These are phyloP conservation scores for Ophraella communa DNA, from an alignment of 2,888 invertebrate genomes.

Conservation along the genomic window DNA sequence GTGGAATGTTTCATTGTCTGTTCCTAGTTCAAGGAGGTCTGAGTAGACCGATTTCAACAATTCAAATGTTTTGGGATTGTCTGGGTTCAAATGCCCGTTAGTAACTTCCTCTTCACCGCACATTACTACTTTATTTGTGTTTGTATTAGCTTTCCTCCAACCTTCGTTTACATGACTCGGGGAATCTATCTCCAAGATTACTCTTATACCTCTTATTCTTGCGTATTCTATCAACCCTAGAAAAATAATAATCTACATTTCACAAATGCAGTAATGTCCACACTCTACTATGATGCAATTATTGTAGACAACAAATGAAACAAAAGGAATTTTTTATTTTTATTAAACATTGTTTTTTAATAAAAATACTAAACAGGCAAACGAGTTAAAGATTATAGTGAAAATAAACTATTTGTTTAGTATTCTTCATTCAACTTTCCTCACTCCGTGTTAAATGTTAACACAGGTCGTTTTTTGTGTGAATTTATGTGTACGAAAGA, in stretches of 20 bases:
- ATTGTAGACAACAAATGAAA: no score
- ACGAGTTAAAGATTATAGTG: no score
- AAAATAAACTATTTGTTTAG: no score
- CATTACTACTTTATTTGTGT: conserved; percentile 66
- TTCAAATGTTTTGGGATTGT: conserved; percentile 73
- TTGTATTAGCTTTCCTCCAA: conserved; percentile 80
- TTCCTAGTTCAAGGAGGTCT: conserved; percentile 74
- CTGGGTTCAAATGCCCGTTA: conserved; percentile 80
- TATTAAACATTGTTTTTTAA: no score
- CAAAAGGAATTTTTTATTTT: no score
- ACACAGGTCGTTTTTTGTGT: no score
- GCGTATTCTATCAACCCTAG: conserved; percentile 73
- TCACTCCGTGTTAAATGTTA: no score
- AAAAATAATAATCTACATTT: not conserved
- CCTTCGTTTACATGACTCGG: conserved; percentile 86
- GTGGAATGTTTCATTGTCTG: conserved; percentile 79
- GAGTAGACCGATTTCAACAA: conserved; percentile 75
- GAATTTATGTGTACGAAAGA: no score
- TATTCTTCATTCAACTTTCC: no score
- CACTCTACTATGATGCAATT: no score
- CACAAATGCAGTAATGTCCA: no score
- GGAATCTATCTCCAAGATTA: conserved; percentile 86
- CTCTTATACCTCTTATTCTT: conserved; percentile 77
- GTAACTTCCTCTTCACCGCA: conserved; percentile 79
- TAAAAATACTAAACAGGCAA: no score